Conservation (phyloP, 2,113 vertebrate genomes). For the Anoura caudifer region DNA sequence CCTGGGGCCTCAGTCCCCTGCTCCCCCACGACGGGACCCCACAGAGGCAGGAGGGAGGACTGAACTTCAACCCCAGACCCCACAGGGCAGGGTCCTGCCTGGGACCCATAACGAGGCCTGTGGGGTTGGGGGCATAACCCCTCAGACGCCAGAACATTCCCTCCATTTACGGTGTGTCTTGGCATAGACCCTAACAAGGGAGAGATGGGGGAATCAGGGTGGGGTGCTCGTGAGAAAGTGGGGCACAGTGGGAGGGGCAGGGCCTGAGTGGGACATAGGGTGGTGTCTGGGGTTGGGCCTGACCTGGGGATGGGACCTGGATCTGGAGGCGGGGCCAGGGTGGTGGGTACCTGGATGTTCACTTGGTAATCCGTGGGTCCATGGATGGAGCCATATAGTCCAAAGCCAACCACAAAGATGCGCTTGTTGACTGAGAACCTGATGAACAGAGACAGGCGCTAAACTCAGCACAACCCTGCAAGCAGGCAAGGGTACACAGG, state of each 20-base stretch:
- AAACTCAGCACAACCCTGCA: background rate
- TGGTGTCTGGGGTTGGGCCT: background rate
- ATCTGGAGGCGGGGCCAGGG: background rate
- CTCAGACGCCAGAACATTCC: background rate
- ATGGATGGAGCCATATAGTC: constrained; percentile 95
- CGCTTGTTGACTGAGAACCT: constrained; percentile 95
- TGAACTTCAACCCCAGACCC: background rate
- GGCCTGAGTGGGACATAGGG: background rate
- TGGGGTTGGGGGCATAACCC: background rate
- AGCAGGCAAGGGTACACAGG: background rate
- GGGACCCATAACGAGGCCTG: fast-evolving
- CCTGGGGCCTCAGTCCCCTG: fast-evolving
- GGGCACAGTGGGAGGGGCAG: background rate
- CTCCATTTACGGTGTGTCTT: background rate
- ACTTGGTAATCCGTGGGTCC: constrained; percentile 97
- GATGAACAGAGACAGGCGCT: background rate
- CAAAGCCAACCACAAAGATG: constrained; percentile 96
- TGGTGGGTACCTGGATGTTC: constrained; percentile 91
- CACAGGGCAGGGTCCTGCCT: fast-evolving
- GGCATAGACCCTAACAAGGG: background rate
- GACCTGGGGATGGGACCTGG: background rate
- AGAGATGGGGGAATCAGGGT: background rate
- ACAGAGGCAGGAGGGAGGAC: background rate
- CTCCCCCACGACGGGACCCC: background rate
- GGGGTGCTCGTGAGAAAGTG: no score